Conservation (phyloP, 2,888 invertebrate species). For the Andrena haemorrhoa region DNA sequence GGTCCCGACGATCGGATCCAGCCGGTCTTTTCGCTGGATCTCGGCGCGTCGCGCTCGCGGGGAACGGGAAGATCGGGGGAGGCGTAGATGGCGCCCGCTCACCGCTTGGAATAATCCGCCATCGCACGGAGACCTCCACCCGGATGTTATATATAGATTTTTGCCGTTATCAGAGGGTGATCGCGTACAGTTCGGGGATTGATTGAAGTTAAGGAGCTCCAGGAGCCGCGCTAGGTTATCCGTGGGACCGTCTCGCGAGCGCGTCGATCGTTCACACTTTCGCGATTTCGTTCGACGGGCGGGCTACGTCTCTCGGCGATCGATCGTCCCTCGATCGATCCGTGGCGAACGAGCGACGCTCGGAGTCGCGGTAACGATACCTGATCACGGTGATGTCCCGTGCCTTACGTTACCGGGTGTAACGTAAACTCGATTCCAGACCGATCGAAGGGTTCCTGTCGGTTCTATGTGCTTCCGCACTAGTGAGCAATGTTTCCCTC, state of each 20-base stretch:
- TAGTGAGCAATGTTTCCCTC: slow-evolving; percentile 77
- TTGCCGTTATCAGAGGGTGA: slow-evolving; percentile 80
- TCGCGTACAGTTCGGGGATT: slow-evolving; percentile 72
- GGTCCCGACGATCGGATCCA: slow-evolving; percentile 14
- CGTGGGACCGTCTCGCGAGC: slow-evolving; percentile 62
- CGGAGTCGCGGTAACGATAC: slow-evolving; percentile 39
- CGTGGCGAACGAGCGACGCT: slow-evolving; percentile 23
- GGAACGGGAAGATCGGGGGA: background rate
- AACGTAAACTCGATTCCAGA: slow-evolving; percentile 46
- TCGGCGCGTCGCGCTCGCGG: background rate
- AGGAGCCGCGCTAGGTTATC: slow-evolving; percentile 66
- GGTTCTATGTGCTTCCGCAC: slow-evolving; percentile 77
- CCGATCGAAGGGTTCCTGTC: slow-evolving; percentile 64
- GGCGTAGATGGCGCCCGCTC: slow-evolving; percentile 17
- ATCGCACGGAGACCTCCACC: slow-evolving; percentile 49
- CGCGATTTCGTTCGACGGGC: slow-evolving; percentile 22
- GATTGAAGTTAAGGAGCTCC: slow-evolving; percentile 65
- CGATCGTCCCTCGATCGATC: slow-evolving; percentile 26
- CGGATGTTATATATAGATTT: slow-evolving; percentile 76
- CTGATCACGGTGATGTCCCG: slow-evolving; percentile 41
- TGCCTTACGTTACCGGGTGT: slow-evolving; percentile 22
- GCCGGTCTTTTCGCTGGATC: background rate
- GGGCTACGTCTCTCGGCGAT: background rate
- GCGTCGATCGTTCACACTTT: slow-evolving; percentile 61
- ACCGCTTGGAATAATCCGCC: slow-evolving; percentile 52